phyloP scores from a whole-genome alignment of 2,888 invertebrate species.

The Eremobia ochroleuca region DNA sequence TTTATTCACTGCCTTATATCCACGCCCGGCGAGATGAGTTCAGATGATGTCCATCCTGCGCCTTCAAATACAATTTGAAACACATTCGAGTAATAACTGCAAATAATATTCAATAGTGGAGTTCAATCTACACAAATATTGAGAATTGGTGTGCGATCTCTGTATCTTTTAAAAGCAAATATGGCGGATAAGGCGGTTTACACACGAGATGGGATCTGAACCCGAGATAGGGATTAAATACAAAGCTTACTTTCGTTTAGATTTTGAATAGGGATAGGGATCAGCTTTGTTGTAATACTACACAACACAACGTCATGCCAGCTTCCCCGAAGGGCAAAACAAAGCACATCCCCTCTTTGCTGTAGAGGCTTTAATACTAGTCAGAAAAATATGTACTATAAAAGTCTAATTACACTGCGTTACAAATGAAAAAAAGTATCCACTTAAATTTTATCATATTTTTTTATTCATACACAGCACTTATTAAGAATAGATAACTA shows the following conservation, averaged over 20 bases:
- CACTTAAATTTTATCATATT: too few relatives aligned
- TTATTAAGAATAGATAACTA: too few relatives aligned
- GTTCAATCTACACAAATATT: constrained; percentile 30
- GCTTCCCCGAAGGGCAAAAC: too few relatives aligned
- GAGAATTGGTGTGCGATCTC: constrained; percentile 28
- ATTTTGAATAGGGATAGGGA: not conserved
- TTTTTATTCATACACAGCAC: too few relatives aligned
- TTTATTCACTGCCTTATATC: too few relatives aligned
- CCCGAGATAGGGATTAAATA: not conserved
- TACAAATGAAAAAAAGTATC: too few relatives aligned
- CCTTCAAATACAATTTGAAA: constrained; percentile 46
- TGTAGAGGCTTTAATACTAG: not conserved
- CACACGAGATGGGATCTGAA: constrained; percentile 24
- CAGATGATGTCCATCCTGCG: too few relatives aligned
- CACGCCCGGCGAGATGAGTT: too few relatives aligned
- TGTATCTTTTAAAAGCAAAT: constrained; percentile 47
- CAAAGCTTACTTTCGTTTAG: not conserved
- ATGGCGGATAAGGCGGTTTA: constrained; percentile 28
- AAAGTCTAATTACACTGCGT: too few relatives aligned
- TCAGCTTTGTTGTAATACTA: not conserved
- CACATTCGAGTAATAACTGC: constrained; percentile 41
- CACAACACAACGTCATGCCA: not conserved
- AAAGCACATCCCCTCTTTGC: too few relatives aligned
- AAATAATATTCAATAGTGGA: constrained; percentile 42
- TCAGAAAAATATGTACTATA: not conserved